These are phyloP conservation scores for Pseudochirops corinnae DNA, from an alignment of 2,797 vertebrate species.

Conservation along the genomic window DNA sequence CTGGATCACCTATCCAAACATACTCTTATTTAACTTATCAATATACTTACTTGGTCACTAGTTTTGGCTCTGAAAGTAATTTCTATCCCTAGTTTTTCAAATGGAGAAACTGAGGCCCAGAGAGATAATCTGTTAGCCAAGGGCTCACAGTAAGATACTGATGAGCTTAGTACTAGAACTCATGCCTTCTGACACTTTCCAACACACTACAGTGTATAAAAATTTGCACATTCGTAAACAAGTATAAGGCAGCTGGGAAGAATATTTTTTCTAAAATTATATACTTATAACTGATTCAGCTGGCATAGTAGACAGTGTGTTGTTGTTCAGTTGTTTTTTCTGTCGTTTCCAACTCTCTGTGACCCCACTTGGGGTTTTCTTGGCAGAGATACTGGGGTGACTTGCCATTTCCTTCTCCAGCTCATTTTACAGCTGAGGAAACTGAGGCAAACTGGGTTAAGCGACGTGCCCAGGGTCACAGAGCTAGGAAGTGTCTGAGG, in stretches of 20 bases:
- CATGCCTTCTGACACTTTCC: neutral
- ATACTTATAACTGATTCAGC: neutral
- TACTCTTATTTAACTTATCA: neutral
- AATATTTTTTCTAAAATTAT: neutral
- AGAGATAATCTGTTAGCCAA: neutral
- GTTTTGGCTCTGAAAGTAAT: neutral
- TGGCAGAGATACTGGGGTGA: neutral
- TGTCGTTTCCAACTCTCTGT: neutral
- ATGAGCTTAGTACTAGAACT: neutral
- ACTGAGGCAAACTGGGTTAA: neutral
- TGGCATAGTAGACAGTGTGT: neutral
- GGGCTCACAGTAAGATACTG: neutral
- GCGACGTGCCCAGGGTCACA: fast-evolving
- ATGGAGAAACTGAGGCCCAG: neutral
- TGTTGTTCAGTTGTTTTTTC: neutral
- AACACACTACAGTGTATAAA: neutral
- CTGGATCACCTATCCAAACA: neutral
- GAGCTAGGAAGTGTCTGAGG: fast-evolving
- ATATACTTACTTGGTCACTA: neutral
- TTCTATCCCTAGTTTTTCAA: neutral
- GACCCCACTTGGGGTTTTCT: neutral
- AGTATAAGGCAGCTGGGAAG: neutral
- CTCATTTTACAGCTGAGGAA: fast-evolving
- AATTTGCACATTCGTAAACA: neutral
- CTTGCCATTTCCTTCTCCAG: neutral